These are phyloP conservation scores for Dryas iulia DNA, from an alignment of 1,140 invertebrate genomes.

Conservation along the genomic window DNA sequence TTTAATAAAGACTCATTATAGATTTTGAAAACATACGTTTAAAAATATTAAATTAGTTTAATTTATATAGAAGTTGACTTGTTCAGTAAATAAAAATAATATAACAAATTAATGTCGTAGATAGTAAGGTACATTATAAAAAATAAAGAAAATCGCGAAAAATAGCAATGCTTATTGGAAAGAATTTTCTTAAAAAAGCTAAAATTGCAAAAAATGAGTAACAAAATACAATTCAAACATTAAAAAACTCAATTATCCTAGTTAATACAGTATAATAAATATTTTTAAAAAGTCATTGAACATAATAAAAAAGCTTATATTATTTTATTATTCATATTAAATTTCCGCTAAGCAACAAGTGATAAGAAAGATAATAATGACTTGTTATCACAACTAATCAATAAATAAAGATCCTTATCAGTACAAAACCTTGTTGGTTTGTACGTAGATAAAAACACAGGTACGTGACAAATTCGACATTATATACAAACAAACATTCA, in stretches of 20 bases:
- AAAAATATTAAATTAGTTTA: no score
- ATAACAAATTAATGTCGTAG: no score
- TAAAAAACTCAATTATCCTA: no score
- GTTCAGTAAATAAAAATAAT: no score
- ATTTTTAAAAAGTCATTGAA: neutral
- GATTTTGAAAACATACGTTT: neutral
- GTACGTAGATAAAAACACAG: neutral
- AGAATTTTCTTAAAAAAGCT: no score
- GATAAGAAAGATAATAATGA: neutral
- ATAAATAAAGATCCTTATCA: conserved; percentile 8
- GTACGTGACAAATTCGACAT: neutral
- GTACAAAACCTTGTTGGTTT: neutral
- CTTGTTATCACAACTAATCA: neutral
- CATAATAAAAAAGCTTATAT: neutral
- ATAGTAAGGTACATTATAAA: no score
- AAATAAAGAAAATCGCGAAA: no score
- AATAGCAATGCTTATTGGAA: no score
- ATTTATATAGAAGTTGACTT: no score
- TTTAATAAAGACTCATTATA: neutral
- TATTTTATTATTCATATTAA: neutral
- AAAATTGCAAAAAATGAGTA: no score
- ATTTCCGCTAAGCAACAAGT: conserved; percentile 10
- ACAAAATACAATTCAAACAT: no score
- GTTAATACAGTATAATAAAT: neutral
- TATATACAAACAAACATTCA: no score